Evolutionary conservation across 2,888 invertebrate genomes (phyloP), one percentile per base, ranked within the genome.

Genomic region (Euproctis similis): DNA sequence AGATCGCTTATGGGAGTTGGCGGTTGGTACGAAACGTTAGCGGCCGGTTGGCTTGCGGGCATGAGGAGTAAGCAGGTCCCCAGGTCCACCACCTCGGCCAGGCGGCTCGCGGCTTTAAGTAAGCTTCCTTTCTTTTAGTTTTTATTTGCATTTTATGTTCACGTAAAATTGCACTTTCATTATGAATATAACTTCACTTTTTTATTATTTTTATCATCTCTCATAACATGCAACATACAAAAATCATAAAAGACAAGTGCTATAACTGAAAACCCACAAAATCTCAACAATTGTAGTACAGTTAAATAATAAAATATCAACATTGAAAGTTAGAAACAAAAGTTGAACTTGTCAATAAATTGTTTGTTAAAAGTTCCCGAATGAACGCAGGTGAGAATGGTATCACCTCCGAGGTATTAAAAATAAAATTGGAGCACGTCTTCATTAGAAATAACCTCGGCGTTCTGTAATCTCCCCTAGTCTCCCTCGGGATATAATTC

Each of bases 61-160:
- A 85, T 85, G 85, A 67, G 85, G 78, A 82, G 80, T 74, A 85
- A 84, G 78, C 81, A 81, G 60, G 78, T 81, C 64, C 85, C 85
- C 58, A 82, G 74, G 49, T 80, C 84, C 47, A 82, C 82, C 68
- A 78, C 80, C 68, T 75, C 81, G 58, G 81, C 84, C 76, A 84
- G 82, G 77, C 84, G 82, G 78, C 78, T 80, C 59, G 81, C 82
- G 61, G 74, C 80, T 70, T 68, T 81, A 55, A 80, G 85, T 85
- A 85, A 85, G 85, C 80, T 82, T 80, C 67, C 67, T 78, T 77
- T 78, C 70, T 65, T 77, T 78, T 77, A 75, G 60, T 64, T 70
- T 73, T 81, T 64, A 60, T 81, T 81, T 82, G 76, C 75, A 61
- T 62, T 61, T 63, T 54, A 42, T 59, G 45, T 44, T 44, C 46